Evolutionary conservation across 2,888 invertebrate species (phyloP), one percentile per base, ranked within the genome.

Genomic region (Dicyrtomina minuta): DNA sequence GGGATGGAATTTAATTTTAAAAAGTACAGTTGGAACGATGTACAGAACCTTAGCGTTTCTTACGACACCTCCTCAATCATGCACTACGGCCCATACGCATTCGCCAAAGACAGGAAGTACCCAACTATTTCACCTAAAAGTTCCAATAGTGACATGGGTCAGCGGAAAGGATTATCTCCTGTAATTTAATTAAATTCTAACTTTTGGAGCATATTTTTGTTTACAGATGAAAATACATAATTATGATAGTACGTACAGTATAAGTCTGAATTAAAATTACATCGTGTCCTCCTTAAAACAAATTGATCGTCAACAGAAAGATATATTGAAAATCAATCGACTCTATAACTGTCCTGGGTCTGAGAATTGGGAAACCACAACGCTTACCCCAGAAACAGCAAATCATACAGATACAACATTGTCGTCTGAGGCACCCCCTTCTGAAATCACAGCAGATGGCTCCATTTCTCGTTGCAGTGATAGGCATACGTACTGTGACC

Each of bases 61-160:
- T 82, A 82, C 71, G 81, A 82, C 66, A 76, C 79, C 49, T 46
- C 59, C 68, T 81, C 81, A 6, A 79, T 82, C 17, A 81, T 82
- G 81, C 82, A 82, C 71, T 82, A 82, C 72, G 81, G 80, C 0
- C 74, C 79, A 4, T 80, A 79, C 68, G 81, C 81, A 43, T 82
- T 82, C 75, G 79, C 82, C 22, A 79, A 74, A 59, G 78, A 80
- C 64, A 69, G 79, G 2, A 71, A 74, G 0, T 74, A 74, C 15
- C 81, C 81, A 0, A 82, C 82, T 8, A 81, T 83, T 39, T 68
- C 80, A 0, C 80, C 82, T 0, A 80, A 77, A 59, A 74, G 72
- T 39, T 69, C 75, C 2, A 78, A 79, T 27, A 75, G 74, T 3
- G 68, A 76, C 51, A 78, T 82, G 41, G 82, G 82, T 0, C 82